A percentile compares a stretch with the other conserved stretches of the same genome.
Conservation (phyloP, 35 echinoderm and acorn worm species). For the Nesometra sesokonis region DNA sequence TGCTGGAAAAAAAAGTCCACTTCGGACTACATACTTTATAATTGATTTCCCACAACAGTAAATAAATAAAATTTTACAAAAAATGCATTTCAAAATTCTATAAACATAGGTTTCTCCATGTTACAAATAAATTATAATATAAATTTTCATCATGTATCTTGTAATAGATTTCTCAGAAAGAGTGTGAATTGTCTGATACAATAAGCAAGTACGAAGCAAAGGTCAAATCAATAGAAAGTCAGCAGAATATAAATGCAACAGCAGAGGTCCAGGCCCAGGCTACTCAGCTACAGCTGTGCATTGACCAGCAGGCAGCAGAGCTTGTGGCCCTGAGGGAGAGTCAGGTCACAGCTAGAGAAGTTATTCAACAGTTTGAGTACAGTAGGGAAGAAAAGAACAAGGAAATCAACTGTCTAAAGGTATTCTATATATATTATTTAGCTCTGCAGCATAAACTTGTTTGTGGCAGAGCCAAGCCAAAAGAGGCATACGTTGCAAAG, state of each 20-base stretch:
- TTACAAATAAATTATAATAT: too few species aligned
- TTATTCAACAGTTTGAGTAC: slow-evolving; percentile 34
- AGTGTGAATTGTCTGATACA: background rate
- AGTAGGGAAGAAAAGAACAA: slow-evolving; percentile 44
- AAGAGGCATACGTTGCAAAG: too few species aligned
- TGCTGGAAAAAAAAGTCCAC: too few species aligned
- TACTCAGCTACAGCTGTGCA: background rate
- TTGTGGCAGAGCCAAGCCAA: too few species aligned
- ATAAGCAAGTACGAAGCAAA: background rate
- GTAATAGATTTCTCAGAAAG: background rate
- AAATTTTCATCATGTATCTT: background rate
- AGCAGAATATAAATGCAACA: background rate
- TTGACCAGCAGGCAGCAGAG: background rate
- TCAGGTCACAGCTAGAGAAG: slow-evolving; percentile 22
- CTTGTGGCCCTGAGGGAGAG: slow-evolving; percentile 24
- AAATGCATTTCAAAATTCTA: too few species aligned
- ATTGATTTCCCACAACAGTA: too few species aligned
- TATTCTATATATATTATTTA: background rate
- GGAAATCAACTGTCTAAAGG: slow-evolving; percentile 54
- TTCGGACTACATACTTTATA: too few species aligned
- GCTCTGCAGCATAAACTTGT: too few species aligned
- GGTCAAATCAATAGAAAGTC: background rate
- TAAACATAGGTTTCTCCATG: too few species aligned
- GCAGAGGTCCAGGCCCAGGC: background rate
- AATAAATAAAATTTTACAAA: too few species aligned